phyloP scores from a whole-genome alignment of 2,113 vertebrate species.

The Nannospalax galili region DNA sequence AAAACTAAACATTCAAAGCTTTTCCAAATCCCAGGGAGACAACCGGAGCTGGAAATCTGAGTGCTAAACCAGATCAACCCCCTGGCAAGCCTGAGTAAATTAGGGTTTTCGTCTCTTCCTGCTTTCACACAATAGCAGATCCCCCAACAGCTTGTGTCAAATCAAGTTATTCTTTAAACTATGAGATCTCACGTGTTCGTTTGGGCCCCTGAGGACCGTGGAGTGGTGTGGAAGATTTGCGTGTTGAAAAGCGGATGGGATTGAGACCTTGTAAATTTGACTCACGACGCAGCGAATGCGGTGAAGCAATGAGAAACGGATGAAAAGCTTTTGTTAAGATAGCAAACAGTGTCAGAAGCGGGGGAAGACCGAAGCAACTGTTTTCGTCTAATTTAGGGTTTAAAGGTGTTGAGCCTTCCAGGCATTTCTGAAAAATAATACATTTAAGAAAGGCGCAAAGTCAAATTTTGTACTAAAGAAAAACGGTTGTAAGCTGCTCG shows the following conservation, averaged over 20 bases:
- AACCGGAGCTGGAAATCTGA: not conserved
- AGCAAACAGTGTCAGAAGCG: not conserved
- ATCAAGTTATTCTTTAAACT: not conserved
- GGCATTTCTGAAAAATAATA: not conserved
- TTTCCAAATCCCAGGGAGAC: not conserved
- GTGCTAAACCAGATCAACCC: not conserved
- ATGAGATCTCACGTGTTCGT: not conserved
- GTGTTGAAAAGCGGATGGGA: not conserved
- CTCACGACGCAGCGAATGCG: no score
- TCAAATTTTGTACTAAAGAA: accelerated
- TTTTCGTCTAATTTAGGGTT: not conserved
- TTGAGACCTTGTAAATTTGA: not conserved
- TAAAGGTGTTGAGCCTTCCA: not conserved
- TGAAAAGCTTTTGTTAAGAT: not conserved
- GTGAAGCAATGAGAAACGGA: not conserved
- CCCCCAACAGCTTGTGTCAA: not conserved
- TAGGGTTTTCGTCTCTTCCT: not conserved
- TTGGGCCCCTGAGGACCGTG: not conserved
- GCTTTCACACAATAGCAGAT: not conserved
- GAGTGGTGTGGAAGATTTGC: not conserved
- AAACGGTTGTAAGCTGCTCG: accelerated
- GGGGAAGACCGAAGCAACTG: not conserved
- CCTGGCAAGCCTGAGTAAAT: not conserved
- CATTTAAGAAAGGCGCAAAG: no score
- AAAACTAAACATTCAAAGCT: not conserved